Base-by-base conservation (phyloP, 2,888 invertebrate genomes). In the Masnerella sp. region DNA sequence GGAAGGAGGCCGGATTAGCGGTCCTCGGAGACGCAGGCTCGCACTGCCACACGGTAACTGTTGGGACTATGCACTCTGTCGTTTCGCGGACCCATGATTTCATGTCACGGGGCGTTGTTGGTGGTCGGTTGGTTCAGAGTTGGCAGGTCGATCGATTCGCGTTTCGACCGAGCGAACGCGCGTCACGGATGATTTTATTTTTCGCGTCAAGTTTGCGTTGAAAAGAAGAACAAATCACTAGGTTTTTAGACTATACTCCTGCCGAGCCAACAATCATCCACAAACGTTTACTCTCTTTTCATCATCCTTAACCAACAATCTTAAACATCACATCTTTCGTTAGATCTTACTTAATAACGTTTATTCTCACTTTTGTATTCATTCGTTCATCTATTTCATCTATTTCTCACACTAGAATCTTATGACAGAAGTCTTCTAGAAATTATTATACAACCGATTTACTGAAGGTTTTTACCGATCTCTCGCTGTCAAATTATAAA, bases 11-110 rank as follows among this genome's bases (percentile, higher is more conserved):
- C 86, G 86, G 84, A 77, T 86, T 86, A 86, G 82, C 85, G 86
- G 85, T 85, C 87, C 85, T 87, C 86, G 87, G 86, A 86, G 87
- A 85, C 81, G 85, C 85, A 84, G 87, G 86, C 82, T 85, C 86
- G 85, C 85, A 87, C 86, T 87, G 87, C 85, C 85, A 87, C 84
- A 87, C 87, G 81, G 84, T 86, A 81, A 87, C 85, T 83, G 85
- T 87, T 85, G 87, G 87, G 85, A 84, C 85, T 85, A 85, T 82
- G 85, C 82, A 85, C 82, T 84, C 87, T 87, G 85, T 79, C 76
- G 80, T 77, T 80, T 20, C 58, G 62, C 69, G 69, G 68, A 30
- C 59, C 70, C 70, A 52, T 62, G 54, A 65, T 78, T 76, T n/a
- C n/a, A n/a, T 78, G 68, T 73, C 77, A 74, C 75, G 76, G 69